Percentiles rank a stretch among this genome's conserved stretches.
Conservation (phyloP, 2,113 vertebrate genomes). For the Pedetes capensis region DNA sequence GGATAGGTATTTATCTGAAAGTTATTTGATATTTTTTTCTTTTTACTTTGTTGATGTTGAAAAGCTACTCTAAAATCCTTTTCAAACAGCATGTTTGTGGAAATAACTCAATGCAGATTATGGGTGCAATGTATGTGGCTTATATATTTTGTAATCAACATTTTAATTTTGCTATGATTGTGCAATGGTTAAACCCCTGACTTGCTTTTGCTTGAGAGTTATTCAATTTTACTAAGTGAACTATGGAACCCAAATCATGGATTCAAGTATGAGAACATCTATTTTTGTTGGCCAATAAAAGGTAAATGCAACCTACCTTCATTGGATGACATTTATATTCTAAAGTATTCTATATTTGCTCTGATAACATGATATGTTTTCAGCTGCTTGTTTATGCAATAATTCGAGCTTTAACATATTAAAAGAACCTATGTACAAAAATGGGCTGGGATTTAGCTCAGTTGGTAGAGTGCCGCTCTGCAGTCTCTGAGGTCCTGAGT, state of each 20-base stretch:
- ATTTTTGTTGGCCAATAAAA: background rate
- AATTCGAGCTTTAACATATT: background rate
- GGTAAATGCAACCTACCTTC: background rate
- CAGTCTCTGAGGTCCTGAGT: too few species aligned
- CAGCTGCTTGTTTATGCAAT: background rate
- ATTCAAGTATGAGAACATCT: background rate
- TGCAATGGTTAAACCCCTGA: background rate
- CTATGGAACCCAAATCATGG: background rate
- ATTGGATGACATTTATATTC: background rate
- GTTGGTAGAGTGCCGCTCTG: too few species aligned
- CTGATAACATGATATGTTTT: background rate
- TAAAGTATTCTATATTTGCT: background rate
- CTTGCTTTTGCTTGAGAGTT: background rate
- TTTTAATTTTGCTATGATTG: background rate
- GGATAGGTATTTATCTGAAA: background rate
- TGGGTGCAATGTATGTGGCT: background rate
- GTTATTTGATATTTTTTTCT: background rate
- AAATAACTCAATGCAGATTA: background rate
- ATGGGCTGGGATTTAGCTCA: too few species aligned
- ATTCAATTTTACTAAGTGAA: background rate
- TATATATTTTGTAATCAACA: background rate
- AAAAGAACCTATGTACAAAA: background rate
- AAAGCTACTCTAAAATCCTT: conserved; percentile 31
- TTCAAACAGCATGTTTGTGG: conserved; percentile 41
- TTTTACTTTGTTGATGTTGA: background rate